These are phyloP conservation scores for Galeruca laticollis DNA, from an alignment of 2,888 invertebrate species.

Conservation along the genomic window DNA sequence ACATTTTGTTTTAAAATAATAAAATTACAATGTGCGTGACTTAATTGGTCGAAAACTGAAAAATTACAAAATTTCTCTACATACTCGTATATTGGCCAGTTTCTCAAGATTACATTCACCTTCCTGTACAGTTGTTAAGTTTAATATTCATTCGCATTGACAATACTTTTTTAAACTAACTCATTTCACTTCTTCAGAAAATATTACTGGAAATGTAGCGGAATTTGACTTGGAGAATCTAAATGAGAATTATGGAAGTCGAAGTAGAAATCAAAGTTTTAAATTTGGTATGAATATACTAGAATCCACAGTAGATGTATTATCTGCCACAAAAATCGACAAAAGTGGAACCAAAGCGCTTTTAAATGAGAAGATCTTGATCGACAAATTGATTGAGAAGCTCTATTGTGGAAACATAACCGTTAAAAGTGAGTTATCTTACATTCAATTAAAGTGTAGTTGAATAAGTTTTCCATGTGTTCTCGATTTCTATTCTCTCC, in stretches of 20 bases:
- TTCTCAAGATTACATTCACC: too few species aligned
- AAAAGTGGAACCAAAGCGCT: constrained; percentile 57
- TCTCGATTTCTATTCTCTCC: too few species aligned
- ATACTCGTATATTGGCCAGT: too few species aligned
- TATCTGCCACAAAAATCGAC: constrained; percentile 61
- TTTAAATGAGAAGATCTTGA: constrained; percentile 50
- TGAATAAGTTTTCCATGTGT: too few species aligned
- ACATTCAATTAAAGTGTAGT: neutral
- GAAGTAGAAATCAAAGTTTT: constrained; percentile 59
- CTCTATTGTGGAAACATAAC: constrained; percentile 64
- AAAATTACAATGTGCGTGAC: too few species aligned
- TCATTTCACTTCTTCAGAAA: constrained; percentile 45
- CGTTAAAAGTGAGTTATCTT: constrained; percentile 59
- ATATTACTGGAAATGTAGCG: constrained; percentile 61
- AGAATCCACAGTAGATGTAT: constrained; percentile 56
- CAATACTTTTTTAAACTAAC: too few species aligned
- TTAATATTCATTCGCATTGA: neutral
- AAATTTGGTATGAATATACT: constrained; percentile 59
- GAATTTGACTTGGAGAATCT: constrained; percentile 62
- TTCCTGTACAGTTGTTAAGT: too few species aligned
- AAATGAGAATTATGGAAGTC: constrained; percentile 59
- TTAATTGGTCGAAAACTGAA: too few species aligned
- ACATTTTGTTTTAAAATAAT: too few species aligned
- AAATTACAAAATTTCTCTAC: too few species aligned
- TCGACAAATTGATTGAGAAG: constrained; percentile 58